These are phyloP conservation scores for Clarias batrachus DNA, from an alignment of 2,113 vertebrate genomes.

Conservation along the genomic window DNA sequence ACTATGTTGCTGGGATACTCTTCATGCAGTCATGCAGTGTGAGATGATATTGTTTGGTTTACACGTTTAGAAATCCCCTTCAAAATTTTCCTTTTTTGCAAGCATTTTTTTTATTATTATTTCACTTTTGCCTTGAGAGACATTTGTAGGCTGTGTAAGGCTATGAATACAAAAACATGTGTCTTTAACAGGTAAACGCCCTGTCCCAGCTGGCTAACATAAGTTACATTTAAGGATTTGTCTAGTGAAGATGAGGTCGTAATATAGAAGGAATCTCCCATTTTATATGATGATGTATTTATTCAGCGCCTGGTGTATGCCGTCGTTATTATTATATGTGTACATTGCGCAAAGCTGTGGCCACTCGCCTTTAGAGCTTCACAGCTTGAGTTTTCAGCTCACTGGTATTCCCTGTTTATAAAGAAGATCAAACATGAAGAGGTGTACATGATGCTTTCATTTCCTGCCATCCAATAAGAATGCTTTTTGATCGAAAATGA, in stretches of 20 bases:
- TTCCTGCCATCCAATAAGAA: not conserved
- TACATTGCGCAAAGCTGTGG: not conserved
- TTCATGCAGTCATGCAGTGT: not conserved
- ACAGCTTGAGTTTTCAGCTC: not conserved
- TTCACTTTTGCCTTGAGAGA: not conserved
- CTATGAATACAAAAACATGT: not conserved
- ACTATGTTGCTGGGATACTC: not conserved
- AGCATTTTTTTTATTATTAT: not conserved
- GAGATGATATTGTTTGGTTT: not conserved
- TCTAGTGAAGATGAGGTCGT: constrained; percentile 33
- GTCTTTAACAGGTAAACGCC: constrained; percentile 24
- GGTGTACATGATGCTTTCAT: not conserved
- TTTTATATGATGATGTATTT: constrained; percentile 40
- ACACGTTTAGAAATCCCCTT: not conserved
- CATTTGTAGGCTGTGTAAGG: not conserved
- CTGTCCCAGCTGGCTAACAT: constrained; percentile 26
- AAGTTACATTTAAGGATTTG: constrained; percentile 16
- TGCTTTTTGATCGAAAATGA: not conserved
- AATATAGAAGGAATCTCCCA: constrained; percentile 38
- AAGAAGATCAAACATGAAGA: not conserved
- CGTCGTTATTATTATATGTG: no score
- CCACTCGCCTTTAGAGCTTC: constrained; percentile 5
- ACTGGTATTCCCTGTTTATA: not conserved
- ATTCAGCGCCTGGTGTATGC: not conserved
- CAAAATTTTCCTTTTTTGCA: not conserved